These are phyloP conservation scores for Aethina tumida DNA, from an alignment of 1,140 invertebrate species.

Conservation along the genomic window DNA sequence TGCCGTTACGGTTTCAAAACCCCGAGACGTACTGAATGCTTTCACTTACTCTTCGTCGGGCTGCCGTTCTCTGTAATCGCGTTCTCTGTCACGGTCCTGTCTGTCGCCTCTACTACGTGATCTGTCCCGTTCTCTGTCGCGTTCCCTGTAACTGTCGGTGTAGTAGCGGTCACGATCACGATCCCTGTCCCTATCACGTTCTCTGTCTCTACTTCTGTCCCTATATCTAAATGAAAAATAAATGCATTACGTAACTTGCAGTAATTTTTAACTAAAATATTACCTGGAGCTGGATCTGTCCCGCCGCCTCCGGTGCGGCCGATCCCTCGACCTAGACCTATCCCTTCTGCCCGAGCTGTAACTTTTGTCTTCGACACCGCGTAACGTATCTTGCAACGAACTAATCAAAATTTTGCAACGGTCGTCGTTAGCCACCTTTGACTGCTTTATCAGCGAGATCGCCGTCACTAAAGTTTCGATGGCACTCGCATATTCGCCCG, in stretches of 20 bases:
- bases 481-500: slow-evolving; percentile 92
- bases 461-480: slow-evolving; percentile 98
- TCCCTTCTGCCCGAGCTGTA: slow-evolving; percentile 61
- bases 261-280: slow-evolving; percentile 1
- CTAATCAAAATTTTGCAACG: slow-evolving; percentile 96
- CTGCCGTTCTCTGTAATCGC: slow-evolving; percentile 41
- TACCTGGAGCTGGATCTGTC: slow-evolving; percentile 62
- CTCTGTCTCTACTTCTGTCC: slow-evolving; percentile 64
- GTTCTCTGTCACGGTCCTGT: slow-evolving; percentile 42
- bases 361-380: slow-evolving; percentile 94
- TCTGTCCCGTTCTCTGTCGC: slow-evolving; percentile 39
- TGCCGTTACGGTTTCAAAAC: not conserved
- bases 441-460: slow-evolving; percentile 97
- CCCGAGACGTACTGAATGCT: not conserved
- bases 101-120: slow-evolving; percentile 35
- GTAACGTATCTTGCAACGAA: slow-evolving; percentile 91
- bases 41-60: slow-evolving; percentile 30
- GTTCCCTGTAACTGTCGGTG: slow-evolving; percentile 34
- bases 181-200: slow-evolving; percentile 40
- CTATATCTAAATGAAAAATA: slow-evolving; percentile 42
- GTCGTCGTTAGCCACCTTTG: slow-evolving; percentile 95
- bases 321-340: slow-evolving; percentile 63
- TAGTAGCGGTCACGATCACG: slow-evolving; percentile 36
- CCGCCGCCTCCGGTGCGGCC: slow-evolving; percentile 57
- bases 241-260: slow-evolving; percentile 1